Conservation (phyloP, 2,888 invertebrate species). For the Cosmorhoe ocellata region DNA sequence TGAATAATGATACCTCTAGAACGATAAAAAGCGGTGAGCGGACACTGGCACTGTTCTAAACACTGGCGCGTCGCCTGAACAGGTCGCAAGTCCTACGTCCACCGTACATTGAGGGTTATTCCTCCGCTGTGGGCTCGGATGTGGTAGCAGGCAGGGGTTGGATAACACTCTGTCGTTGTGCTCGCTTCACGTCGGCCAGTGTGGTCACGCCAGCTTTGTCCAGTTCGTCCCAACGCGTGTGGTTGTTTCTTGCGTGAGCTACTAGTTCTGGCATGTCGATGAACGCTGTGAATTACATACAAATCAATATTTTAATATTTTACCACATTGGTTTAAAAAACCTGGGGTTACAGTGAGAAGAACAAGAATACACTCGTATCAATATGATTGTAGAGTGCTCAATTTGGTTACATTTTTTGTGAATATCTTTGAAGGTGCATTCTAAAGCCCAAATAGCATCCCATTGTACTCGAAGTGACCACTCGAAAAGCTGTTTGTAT, state of each 20-base stretch:
- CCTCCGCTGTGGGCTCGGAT: conserved; percentile 55
- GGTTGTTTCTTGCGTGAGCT: conserved; percentile 91
- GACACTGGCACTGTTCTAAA: conserved; percentile 7
- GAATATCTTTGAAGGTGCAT: neutral
- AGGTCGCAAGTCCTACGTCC: conserved; percentile 7
- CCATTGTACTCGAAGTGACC: neutral
- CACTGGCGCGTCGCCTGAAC: conserved; percentile 8
- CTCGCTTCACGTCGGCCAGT: conserved; percentile 84
- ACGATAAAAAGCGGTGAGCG: neutral
- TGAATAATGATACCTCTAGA: neutral
- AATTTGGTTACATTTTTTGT: no score
- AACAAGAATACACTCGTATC: no score
- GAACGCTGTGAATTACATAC: conserved; percentile 85
- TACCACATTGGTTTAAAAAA: no score
- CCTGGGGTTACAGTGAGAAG: no score
- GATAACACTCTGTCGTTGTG: conserved; percentile 50
- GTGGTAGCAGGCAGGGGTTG: conserved; percentile 43
- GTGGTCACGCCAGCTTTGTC: conserved; percentile 90
- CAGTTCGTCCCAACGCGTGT: conserved; percentile 94
- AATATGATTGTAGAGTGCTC: no score
- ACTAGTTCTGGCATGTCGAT: conserved; percentile 96
- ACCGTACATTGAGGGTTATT: conserved; percentile 36
- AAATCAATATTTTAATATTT: no score
- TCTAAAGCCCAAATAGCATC: neutral
- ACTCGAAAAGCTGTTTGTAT: neutral